Conservation (phyloP, 2,113 vertebrate species). For the Fregata magnificens region DNA sequence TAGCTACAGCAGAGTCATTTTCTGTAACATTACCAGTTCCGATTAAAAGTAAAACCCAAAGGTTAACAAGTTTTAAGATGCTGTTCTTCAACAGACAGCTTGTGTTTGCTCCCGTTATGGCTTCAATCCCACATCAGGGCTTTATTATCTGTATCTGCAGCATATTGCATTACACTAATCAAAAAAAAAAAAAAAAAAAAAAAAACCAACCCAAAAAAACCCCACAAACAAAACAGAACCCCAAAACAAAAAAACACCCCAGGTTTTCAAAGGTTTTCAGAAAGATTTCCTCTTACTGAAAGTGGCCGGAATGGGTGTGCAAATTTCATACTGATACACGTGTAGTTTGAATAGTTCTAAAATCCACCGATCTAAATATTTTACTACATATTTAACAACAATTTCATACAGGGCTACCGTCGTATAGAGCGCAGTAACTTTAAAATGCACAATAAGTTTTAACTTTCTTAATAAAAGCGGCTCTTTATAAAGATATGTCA, state of each 20-base stretch:
- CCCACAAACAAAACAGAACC: not conserved
- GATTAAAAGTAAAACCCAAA: not conserved
- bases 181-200: not conserved
- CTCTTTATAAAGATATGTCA: not conserved
- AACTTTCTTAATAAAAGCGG: not conserved
- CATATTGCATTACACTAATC: not conserved
- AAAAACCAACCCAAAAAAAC: too few relatives aligned
- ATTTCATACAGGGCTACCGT: not conserved
- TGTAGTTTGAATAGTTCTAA: accelerated
- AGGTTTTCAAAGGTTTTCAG: not conserved
- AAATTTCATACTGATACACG: accelerated
- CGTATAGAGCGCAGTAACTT: not conserved
- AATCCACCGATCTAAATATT: not conserved
- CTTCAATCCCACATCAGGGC: not conserved
- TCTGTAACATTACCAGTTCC: not conserved
- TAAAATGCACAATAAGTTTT: not conserved
- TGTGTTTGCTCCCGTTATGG: not conserved
- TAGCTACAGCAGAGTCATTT: not conserved
- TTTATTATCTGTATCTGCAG: not conserved
- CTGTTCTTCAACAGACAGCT: not conserved
- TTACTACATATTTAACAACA: not conserved
- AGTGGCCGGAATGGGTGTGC: accelerated
- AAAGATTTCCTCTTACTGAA: not conserved
- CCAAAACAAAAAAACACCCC: not conserved
- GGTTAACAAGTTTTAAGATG: not conserved